Conservation (phyloP, 2,113 vertebrate species). For the Prionailurus viverrinus region DNA sequence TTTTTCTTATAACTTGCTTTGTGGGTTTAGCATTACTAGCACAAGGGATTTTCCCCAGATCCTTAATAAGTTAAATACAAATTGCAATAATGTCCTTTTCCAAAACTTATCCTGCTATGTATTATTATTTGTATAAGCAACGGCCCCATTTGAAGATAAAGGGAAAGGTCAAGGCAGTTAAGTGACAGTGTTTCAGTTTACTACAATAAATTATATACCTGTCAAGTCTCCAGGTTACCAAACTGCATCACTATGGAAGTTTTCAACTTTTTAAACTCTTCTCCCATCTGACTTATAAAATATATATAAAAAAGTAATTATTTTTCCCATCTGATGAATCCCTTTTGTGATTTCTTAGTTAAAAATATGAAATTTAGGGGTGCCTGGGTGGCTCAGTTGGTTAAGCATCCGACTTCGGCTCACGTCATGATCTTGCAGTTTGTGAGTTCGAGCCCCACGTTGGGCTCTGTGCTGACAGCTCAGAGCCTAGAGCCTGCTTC, state of each 20-base stretch:
- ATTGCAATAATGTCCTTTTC: slow-evolving; percentile 27
- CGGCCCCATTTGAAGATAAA: background rate
- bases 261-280: background rate
- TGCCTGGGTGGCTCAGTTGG: no score
- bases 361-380: background rate
- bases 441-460: no score
- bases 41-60: slow-evolving; percentile 20
- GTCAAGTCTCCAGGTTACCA: background rate
- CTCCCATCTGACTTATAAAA: background rate
- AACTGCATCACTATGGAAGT: background rate
- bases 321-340: background rate
- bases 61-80: slow-evolving; percentile 8
- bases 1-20: slow-evolving; percentile 10
- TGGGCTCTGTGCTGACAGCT: no score
- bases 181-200: slow-evolving; percentile 10
- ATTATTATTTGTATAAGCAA: slow-evolving; percentile 31
- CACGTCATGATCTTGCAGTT: no score
- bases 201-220: background rate
- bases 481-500: no score
- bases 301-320: background rate
- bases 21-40: background rate
- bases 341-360: background rate
- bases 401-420: no score
- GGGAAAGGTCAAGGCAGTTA: background rate
- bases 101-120: background rate